A percentile compares a stretch with the other conserved stretches of the same genome.
These are phyloP conservation scores for Ctenoplectra terminalis DNA, from an alignment of 1,140 invertebrate genomes.

Conservation along the genomic window DNA sequence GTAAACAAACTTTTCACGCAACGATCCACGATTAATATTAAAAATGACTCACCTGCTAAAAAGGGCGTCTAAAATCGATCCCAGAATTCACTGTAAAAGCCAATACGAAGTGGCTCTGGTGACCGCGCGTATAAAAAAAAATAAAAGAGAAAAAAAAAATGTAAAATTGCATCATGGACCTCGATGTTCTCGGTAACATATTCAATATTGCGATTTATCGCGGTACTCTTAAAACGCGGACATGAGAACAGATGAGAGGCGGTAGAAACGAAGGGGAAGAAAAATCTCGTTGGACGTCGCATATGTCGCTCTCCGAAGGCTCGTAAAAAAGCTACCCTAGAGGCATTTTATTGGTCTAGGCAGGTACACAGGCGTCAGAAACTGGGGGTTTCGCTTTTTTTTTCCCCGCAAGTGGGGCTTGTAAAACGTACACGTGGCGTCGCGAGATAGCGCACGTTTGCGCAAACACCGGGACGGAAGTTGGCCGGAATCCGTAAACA, in stretches of 20 bases:
- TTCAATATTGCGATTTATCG: conserved; percentile 26
- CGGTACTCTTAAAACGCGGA: not conserved
- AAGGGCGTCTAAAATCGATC: not conserved
- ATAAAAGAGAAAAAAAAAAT: not conserved
- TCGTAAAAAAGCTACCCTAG: conserved; percentile 27
- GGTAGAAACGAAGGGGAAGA: too few species aligned
- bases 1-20: not conserved
- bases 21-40: not conserved
- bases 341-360: conserved; percentile 22
- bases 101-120: not conserved
- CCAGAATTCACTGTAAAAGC: too few species aligned
- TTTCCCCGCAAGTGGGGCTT: conserved; percentile 4
- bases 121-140: too few species aligned
- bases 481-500: not conserved
- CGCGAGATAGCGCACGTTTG: conserved; percentile 25
- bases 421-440: conserved; percentile 1
- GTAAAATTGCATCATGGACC: not conserved
- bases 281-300: conserved; percentile 21
- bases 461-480: not conserved
- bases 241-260: too few species aligned
- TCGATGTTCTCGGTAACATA: not conserved
- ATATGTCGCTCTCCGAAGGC: not conserved
- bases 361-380: too few species aligned
- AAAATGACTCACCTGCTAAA: not conserved
- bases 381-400: not conserved